phyloP scores from a whole-genome alignment of 2,113 vertebrate genomes.

The Pheucticus melanocephalus region DNA sequence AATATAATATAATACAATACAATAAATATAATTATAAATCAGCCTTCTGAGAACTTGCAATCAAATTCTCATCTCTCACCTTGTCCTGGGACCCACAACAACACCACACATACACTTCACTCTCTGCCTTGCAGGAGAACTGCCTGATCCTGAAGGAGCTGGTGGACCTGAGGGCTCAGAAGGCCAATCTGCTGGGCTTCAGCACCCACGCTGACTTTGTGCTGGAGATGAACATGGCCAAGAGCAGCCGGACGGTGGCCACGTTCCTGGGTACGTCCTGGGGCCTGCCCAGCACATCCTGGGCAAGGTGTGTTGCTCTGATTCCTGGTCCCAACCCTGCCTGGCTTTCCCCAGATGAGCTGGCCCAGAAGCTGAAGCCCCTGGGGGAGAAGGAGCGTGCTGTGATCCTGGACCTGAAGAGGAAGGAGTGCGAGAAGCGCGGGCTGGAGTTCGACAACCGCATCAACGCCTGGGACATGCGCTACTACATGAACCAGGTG shows the following conservation, averaged over 20 bases:
- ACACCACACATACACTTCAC: fast-evolving
- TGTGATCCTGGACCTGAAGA: slow-evolving; percentile 86
- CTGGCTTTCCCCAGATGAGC: slow-evolving; percentile 78
- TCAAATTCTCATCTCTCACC: no score
- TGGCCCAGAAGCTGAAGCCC: slow-evolving; percentile 85
- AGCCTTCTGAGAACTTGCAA: no score
- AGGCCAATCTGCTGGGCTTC: slow-evolving; percentile 87
- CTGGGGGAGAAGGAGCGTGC: slow-evolving; percentile 88
- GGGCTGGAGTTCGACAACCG: slow-evolving; percentile 75
- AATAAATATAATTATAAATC: no score
- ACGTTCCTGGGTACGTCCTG: slow-evolving; percentile 82
- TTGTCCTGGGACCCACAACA: no score
- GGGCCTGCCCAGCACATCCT: fast-evolving
- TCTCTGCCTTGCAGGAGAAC: slow-evolving; percentile 80
- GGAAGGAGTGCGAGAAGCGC: slow-evolving; percentile 84
- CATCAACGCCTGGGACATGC: slow-evolving; percentile 93
- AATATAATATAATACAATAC: no score
- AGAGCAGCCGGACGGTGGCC: slow-evolving; percentile 82
- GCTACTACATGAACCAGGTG: slow-evolving; percentile 98
- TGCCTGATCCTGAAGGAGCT: slow-evolving; percentile 89
- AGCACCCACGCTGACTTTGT: slow-evolving; percentile 89
- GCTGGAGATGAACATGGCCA: slow-evolving; percentile 99
- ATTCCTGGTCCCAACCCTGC: neutral
- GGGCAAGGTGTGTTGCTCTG: fast-evolving
- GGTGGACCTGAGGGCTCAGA: slow-evolving; percentile 85